Percentiles rank a stretch among this genome's conserved stretches.
Evolutionary conservation across 2,888 invertebrate genomes (phyloP).

Genomic region (Heliconius aoede): DNA sequence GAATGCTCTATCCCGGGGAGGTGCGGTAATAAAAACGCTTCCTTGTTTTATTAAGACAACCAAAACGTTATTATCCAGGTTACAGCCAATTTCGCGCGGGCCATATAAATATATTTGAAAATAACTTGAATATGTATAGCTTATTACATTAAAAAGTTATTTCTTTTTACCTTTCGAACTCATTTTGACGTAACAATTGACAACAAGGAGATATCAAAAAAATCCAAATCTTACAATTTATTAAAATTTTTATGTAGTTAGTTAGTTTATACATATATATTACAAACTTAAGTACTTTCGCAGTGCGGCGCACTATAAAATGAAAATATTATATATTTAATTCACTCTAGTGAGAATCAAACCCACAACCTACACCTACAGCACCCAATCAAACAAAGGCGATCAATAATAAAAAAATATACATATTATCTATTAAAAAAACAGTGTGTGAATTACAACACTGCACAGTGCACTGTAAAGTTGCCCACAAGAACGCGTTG

Average conservation of each 20-base stretch:
- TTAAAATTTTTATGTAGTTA: too few species aligned
- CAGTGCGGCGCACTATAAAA: too few species aligned
- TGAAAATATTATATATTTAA: too few species aligned
- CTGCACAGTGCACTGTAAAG: conserved; percentile 54
- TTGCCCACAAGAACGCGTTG: conserved; percentile 64
- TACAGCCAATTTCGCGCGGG: conserved; percentile 26
- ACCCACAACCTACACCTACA: too few species aligned
- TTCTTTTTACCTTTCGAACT: neutral
- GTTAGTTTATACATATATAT: too few species aligned
- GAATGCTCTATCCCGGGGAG: conserved; percentile 29
- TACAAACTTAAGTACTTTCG: too few species aligned
- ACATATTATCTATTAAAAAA: neutral
- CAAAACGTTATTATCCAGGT: conserved; percentile 31
- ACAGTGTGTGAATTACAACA: conserved; percentile 44
- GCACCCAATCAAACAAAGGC: too few species aligned
- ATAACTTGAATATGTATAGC: conserved; percentile 4
- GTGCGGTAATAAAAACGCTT: conserved; percentile 32
- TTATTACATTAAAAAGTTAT: neutral
- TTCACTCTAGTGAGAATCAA: too few species aligned
- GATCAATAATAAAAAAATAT: too few species aligned
- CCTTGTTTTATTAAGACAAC: conserved; percentile 34
- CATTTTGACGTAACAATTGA: neutral
- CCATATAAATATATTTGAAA: conserved; percentile 19
- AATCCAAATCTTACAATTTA: too few species aligned
- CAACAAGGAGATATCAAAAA: too few species aligned